A percentile compares a stretch with the other conserved stretches of the same genome.
phyloP scores from a whole-genome alignment of 2,797 vertebrate species.

The Sebastes melanostomus region DNA sequence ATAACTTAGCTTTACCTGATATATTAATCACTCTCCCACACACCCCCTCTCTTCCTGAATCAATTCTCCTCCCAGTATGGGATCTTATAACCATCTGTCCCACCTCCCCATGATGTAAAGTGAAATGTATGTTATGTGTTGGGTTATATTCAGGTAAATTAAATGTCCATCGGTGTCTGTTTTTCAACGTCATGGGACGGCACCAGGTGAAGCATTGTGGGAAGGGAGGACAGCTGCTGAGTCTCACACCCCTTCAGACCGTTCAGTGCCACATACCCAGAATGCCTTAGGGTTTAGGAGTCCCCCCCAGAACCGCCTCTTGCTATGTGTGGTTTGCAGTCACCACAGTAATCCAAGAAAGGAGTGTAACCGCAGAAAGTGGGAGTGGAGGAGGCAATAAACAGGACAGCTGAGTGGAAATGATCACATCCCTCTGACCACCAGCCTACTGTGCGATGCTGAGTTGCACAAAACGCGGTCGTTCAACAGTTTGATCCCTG shows the following conservation, averaged over 20 bases:
- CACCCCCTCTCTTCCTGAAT: neutral
- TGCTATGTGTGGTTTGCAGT: constrained; percentile 48
- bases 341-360: constrained; percentile 33
- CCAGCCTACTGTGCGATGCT: neutral
- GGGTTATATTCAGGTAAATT: neutral
- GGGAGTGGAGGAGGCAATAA: constrained; percentile 26
- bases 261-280: constrained; percentile 41
- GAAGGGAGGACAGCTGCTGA: constrained; percentile 53
- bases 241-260: constrained; percentile 23
- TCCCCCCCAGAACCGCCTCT: constrained; percentile 22
- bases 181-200: neutral
- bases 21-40: neutral
- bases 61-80: neutral
- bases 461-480: neutral
- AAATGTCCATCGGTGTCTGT: constrained; percentile 20
- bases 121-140: neutral
- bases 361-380: constrained; percentile 17
- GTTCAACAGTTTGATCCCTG: neutral
- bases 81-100: constrained; percentile 21
- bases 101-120: neutral
- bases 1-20: neutral
- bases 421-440: constrained; percentile 1
- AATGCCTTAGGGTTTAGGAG: constrained; percentile 51
- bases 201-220: constrained; percentile 52
- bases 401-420: constrained; percentile 48